Evolutionary conservation across 2,888 invertebrate species (phyloP), one percentile per base, ranked within the genome.

Genomic region (Hymenopus coronatus): DNA sequence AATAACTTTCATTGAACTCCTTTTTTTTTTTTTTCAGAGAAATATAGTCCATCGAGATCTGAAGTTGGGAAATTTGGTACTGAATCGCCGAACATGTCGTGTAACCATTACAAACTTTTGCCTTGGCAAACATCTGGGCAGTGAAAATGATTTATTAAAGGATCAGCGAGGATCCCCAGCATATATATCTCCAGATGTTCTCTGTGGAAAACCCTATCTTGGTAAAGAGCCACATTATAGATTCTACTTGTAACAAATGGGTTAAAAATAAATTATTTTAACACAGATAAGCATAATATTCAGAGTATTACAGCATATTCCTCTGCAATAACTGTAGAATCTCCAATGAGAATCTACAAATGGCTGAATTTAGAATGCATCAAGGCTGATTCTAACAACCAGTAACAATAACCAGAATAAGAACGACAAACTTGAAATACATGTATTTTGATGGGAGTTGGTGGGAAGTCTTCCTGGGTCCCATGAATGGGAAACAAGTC

Each of bases 111-210:
- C 96, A 1, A 97, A 97, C 92, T 97, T 97, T 93, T 97, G 96
- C 92, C 94, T 97, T 88, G 97, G 97, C 0, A 96, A 96, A 90
- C 96, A 96, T 92, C 94, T 97, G 33, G 95, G 96, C n/a, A 96
- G 95, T 90, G 96, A 96, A 91, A 94, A 95, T 90, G 96, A 97
- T 91, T 93, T 96, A 70, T 93, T 97, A 83, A 96, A 95, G 91
- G 97, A 97, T 93, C 97, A 97, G 92, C 94, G 96, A 92, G 97
- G 97, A 0, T 97, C 97, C 0, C 97, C 97, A 1, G 97, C 97
- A 0, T 97, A 97, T 92, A 97, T 97, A 91, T 97, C 97, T 2
- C 97, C 97, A 0, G 97, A 97, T 92, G 97, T 97, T 9, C 93
- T 97, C 7, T 95, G 95, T 93, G 96, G 96, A 91, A 96, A 96